Conservation (phyloP, 2,113 vertebrate genomes). For the Silurus glanis region DNA sequence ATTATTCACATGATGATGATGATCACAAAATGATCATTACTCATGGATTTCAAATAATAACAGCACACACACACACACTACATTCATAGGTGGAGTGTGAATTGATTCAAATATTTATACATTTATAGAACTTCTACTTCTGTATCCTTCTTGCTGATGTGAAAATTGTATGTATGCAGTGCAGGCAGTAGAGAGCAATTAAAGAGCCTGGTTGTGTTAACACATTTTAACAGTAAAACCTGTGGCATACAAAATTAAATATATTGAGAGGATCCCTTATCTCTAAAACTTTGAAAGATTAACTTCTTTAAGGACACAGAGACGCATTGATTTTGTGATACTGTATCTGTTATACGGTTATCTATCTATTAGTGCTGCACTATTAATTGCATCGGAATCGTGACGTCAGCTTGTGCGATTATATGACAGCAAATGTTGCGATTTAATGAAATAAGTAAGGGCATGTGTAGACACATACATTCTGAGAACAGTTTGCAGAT, state of each 20-base stretch:
- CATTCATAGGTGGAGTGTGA: neutral
- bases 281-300: neutral
- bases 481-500: too few relatives aligned
- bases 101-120: neutral
- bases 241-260: neutral
- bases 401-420: too few relatives aligned
- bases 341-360: neutral
- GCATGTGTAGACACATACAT: too few relatives aligned
- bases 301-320: neutral
- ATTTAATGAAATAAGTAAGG: too few relatives aligned
- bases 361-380: too few relatives aligned
- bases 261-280: neutral
- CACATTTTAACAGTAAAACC: neutral
- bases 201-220: neutral
- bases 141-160: neutral
- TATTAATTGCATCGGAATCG: too few relatives aligned
- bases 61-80: too few relatives aligned
- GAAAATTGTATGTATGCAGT: neutral
- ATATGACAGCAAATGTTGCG: too few relatives aligned
- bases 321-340: neutral
- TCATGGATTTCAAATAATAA: too few relatives aligned
- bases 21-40: neutral
- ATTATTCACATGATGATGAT: conserved; percentile 17
- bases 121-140: neutral
- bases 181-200: neutral